Conservation (phyloP, 1,140 invertebrate genomes). For the Drosophila simulans region DNA sequence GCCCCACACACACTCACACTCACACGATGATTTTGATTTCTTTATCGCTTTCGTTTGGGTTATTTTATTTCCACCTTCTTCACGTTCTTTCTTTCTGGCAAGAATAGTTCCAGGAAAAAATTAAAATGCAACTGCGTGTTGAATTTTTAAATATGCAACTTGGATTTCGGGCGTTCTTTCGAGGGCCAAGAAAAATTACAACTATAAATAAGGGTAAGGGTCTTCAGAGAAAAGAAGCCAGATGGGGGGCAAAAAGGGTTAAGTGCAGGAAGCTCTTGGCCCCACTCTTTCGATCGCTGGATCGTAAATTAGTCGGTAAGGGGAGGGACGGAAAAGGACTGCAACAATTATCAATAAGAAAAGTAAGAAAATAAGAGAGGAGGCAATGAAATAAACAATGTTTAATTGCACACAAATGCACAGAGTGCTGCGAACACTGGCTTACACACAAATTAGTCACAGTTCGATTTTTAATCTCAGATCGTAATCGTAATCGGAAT, state of each 20-base stretch:
- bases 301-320: constrained; percentile 28
- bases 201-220: constrained; percentile 53
- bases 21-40: constrained; percentile 38
- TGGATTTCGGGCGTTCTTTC: constrained; percentile 20
- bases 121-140: constrained; percentile 73
- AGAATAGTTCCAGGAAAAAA: constrained; percentile 67
- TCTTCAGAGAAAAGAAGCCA: background rate
- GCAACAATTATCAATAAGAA: constrained; percentile 42
- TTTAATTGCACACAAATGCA: constrained; percentile 20
- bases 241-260: constrained; percentile 2
- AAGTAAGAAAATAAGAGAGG: background rate
- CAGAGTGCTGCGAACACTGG: constrained; percentile 1
- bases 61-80: constrained; percentile 4
- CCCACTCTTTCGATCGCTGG: constrained; percentile 13
- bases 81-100: constrained; percentile 10
- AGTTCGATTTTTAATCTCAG: constrained; percentile 8
- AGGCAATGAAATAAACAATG: constrained; percentile 29
- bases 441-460: constrained; percentile 8
- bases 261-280: constrained; percentile 5
- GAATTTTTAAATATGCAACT: constrained; percentile 63
- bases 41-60: constrained; percentile 29
- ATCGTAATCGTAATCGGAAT: constrained; percentile 1
- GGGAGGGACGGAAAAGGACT: constrained; percentile 13
- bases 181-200: constrained; percentile 42
- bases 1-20: constrained; percentile 23